Conservation (phyloP, 2,888 invertebrate species). For the Cantharis lateralis region DNA sequence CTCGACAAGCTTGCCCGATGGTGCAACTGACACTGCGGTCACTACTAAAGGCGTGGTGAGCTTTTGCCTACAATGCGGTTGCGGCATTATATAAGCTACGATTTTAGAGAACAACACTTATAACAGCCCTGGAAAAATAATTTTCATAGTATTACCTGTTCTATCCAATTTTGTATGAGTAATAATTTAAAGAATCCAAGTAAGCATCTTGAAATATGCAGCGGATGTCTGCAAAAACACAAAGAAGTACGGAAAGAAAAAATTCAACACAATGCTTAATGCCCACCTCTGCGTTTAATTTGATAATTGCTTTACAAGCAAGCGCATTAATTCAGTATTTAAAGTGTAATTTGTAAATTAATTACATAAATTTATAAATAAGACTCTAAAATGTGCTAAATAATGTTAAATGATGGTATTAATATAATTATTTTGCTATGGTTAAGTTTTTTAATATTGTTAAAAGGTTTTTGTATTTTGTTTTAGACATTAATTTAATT, state of each 20-base stretch:
- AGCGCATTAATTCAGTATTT: neutral
- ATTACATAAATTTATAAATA: neutral
- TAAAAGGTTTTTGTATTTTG: neutral
- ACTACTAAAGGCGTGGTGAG: conserved; percentile 41
- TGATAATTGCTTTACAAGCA: neutral
- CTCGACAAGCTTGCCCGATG: conserved; percentile 30
- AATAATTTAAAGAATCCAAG: neutral
- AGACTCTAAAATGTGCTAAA: neutral
- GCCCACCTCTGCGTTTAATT: neutral
- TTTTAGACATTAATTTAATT: neutral
- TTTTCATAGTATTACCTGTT: neutral
- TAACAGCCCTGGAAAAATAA: neutral
- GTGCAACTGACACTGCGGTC: conserved; percentile 43
- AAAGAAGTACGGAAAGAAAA: neutral
- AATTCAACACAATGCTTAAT: neutral
- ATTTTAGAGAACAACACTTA: neutral
- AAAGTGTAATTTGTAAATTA: neutral
- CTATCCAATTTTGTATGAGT: neutral
- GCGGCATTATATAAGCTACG: conserved; percentile 18
- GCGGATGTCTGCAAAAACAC: neutral
- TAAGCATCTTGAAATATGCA: neutral
- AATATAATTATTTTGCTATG: neutral
- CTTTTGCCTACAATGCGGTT: conserved; percentile 30
- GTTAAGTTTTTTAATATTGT: neutral
- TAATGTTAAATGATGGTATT: neutral